Evolutionary conservation across 37 sponge, comb jelly and placozoan genomes (phyloP).

Genomic region (Beroe forskalii): DNA sequence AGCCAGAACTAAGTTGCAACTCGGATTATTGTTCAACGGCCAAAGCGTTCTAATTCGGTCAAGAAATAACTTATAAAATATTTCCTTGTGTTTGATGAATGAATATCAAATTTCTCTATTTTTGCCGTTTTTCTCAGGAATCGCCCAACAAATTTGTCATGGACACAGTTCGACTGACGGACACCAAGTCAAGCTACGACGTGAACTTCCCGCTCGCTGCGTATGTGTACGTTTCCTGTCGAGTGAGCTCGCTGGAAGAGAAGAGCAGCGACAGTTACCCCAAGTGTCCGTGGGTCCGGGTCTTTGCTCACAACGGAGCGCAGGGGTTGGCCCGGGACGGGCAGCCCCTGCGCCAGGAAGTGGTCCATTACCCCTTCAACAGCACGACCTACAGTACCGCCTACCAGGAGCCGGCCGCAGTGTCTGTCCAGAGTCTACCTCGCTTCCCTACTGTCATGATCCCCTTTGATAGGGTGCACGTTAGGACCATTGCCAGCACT

Average conservation of each 20-base stretch:
- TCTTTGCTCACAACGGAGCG: conserved; percentile 31
- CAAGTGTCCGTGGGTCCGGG: conserved; percentile 43
- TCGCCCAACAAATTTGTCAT: conserved; percentile 35
- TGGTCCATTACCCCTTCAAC: conserved; percentile 84
- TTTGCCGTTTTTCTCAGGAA: conserved; percentile 12
- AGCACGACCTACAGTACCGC: conserved; percentile 66
- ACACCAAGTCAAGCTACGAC: conserved; percentile 45
- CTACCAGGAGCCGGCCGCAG: conserved; percentile 13
- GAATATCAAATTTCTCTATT: not conserved
- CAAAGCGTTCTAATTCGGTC: not conserved
- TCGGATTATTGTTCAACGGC: conserved; percentile 28
- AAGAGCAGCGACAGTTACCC: conserved; percentile 44
- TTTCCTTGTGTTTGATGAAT: conserved; percentile 18
- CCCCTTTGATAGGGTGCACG: conserved; percentile 76
- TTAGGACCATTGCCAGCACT: conserved; percentile 43
- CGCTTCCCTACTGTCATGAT: conserved; percentile 76
- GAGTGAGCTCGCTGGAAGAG: conserved; percentile 2
- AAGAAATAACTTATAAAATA: not conserved
- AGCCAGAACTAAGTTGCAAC: conserved; percentile 29
- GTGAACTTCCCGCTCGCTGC: conserved; percentile 6
- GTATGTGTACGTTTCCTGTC: conserved; percentile 33
- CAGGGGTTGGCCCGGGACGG: conserved; percentile 77
- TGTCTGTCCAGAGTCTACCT: conserved; percentile 66
- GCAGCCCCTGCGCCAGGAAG: conserved; percentile 79
- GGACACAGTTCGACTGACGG: conserved; percentile 13